Base-by-base conservation (phyloP, 2,888 invertebrate genomes). In the Gerris lacustris region DNA sequence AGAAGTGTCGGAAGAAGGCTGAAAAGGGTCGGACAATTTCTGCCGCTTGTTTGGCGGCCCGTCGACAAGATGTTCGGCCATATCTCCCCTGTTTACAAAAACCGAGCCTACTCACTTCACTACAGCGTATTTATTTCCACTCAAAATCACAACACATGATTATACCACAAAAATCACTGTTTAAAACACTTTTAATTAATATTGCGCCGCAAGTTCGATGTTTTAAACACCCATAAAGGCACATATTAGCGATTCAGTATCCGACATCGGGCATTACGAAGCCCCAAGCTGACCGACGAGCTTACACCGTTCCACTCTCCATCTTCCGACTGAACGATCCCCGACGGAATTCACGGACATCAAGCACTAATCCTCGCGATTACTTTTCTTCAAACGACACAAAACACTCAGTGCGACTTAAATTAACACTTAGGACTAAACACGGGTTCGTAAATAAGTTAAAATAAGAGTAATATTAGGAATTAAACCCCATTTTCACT, bases 31-130 rank as follows among this genome's bases (percentile, higher is more conserved):
- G 80, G 85, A 83, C 84, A 95, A 89, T 85, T 95, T 95, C 81
- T 90, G 90, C 88, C 95, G 90, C 89, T 96, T 95, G 82, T 89
- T 93, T 83, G 95, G 94, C 87, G 94, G 95, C 85, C 94, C 94
- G 85, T 93, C 93, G 84, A 88, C 88, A 82, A 92, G 87, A 86
- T 92, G 92, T 88, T 95, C 95, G 86, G 93, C 93, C 95, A 95
- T 95, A 80, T 80, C 79, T 77, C 78, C 31, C 75, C 75, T 76
- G 76, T 76, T 76, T 76, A 76, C 76, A 76, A 76, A 71, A 75
- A 74, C 76, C 76, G 76, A 75, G 75, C 76, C 76, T 76, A 75
- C 76, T 75, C 73, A 74, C 73, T 76, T 75, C 72, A 73, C 74
- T 72, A 69, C 79, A 80, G 79, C 78, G 80, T 81, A 81, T 81